Percentiles rank a stretch among this genome's conserved stretches.
These are phyloP conservation scores for Eilema sororculum DNA, from an alignment of 2,888 invertebrate genomes.

Conservation along the genomic window DNA sequence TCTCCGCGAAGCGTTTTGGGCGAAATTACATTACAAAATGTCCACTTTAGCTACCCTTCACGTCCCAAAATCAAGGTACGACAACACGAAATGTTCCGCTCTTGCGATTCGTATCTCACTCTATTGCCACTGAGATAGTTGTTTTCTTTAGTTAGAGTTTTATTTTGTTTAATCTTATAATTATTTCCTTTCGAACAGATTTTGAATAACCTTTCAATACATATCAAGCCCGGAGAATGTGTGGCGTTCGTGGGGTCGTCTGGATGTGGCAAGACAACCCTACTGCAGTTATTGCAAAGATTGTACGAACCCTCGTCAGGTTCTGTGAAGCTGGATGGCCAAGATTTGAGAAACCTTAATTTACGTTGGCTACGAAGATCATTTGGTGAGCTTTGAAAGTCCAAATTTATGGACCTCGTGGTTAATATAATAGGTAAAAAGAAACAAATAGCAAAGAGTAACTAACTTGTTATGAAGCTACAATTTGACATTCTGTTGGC, in stretches of 20 bases:
- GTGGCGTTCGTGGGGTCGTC: constrained; percentile 92
- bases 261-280: constrained; percentile 94
- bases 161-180: not conserved
- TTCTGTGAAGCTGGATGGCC: constrained; percentile 88
- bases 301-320: constrained; percentile 90
- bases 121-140: not conserved
- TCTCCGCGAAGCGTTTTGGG: constrained; percentile 88
- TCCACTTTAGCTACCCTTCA: constrained; percentile 93
- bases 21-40: constrained; percentile 89
- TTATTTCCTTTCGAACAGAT: constrained; percentile 72
- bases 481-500: no score
- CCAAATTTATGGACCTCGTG: no score
- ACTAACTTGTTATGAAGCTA: not conserved
- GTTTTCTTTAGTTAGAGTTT: not conserved
- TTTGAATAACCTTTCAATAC: constrained; percentile 89
- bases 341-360: constrained; percentile 90
- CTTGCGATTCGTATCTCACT: not conserved
- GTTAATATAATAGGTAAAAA: not conserved
- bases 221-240: constrained; percentile 89
- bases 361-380: constrained; percentile 92
- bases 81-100: not conserved
- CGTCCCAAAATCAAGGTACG: constrained; percentile 89
- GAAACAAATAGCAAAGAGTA: no score
- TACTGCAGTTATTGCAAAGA: constrained; percentile 91
- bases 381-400: constrained; percentile 82